These are phyloP conservation scores for Leptoteleia sp. DNA, from an alignment of 1,140 invertebrate genomes.

Conservation along the genomic window DNA sequence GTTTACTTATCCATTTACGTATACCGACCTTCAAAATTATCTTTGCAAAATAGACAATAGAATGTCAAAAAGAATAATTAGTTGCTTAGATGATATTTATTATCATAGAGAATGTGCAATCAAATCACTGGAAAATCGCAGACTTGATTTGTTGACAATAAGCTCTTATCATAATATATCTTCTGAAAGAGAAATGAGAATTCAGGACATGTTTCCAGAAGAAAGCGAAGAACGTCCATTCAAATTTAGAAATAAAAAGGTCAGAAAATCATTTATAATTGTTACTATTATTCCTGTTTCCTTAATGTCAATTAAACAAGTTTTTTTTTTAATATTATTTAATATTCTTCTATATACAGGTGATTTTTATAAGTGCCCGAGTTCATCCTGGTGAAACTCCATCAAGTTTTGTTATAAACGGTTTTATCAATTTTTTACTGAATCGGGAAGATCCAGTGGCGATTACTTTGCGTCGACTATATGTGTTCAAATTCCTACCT, in stretches of 20 bases:
- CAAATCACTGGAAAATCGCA: slow-evolving; percentile 90
- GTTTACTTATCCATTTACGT: slow-evolving; percentile 95
- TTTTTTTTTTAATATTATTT: too few relatives aligned
- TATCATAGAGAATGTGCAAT: slow-evolving; percentile 92
- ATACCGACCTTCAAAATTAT: slow-evolving; percentile 89
- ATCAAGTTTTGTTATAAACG: slow-evolving; percentile 96
- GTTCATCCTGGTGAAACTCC: slow-evolving; percentile 97
- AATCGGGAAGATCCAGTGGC: slow-evolving; percentile 88
- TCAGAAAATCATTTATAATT: too few relatives aligned
- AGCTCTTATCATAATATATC: slow-evolving; percentile 90
- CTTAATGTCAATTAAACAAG: too few relatives aligned
- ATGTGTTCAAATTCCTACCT: slow-evolving; percentile 96
- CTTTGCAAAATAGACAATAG: slow-evolving; percentile 74
- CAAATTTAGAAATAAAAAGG: slow-evolving; percentile 84
- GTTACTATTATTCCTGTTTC: too few relatives aligned
- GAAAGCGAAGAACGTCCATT: slow-evolving; percentile 85
- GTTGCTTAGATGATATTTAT: slow-evolving; percentile 83
- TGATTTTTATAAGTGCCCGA: slow-evolving; percentile 92
- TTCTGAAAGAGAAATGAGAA: slow-evolving; percentile 85
- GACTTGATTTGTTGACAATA: slow-evolving; percentile 94
- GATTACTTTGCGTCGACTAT: slow-evolving; percentile 86
- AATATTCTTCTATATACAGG: too few relatives aligned
- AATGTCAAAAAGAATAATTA: slow-evolving; percentile 74
- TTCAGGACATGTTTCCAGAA: slow-evolving; percentile 90
- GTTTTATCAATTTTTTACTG: slow-evolving; percentile 90